Percentiles rank a stretch among this genome's conserved stretches.
Evolutionary conservation across 2,797 vertebrate genomes (phyloP).

Genomic region (Heliangelus exortis): DNA sequence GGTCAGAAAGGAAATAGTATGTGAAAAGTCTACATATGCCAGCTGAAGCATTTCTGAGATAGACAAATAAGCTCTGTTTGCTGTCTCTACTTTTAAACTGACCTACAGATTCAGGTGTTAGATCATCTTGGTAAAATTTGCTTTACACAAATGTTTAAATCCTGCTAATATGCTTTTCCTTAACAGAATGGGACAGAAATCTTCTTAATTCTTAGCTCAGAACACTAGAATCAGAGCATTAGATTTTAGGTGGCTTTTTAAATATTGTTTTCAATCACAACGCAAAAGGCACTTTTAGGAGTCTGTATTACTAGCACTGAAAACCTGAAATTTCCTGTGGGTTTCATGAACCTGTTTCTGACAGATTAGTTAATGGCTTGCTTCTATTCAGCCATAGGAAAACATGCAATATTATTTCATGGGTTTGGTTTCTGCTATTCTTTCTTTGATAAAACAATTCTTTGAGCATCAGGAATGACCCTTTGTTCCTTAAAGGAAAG

Average conservation of each 20-base stretch:
- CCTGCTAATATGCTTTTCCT: not conserved
- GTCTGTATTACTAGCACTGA: not conserved
- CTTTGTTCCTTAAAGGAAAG: not conserved
- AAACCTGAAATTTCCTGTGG: constrained; percentile 12
- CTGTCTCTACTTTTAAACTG: not conserved
- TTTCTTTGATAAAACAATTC: not conserved
- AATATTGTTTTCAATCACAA: not conserved
- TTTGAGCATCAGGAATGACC: not conserved
- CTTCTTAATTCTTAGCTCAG: not conserved
- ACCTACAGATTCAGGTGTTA: not conserved
- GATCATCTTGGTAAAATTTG: not conserved
- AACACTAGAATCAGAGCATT: not conserved
- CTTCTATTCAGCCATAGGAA: constrained; percentile 2
- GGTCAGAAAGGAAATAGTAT: not conserved
- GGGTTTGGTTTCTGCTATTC: not conserved
- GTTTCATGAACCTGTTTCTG: not conserved
- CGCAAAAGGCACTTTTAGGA: not conserved
- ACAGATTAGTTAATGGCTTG: not conserved
- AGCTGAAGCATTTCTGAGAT: not conserved
- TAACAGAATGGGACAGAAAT: not conserved
- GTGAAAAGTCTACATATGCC: not conserved
- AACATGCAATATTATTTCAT: not conserved
- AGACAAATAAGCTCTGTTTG: not conserved
- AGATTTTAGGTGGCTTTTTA: not conserved
- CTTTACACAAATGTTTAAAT: not conserved